A percentile compares a stretch with the other conserved stretches of the same genome.
Evolutionary conservation across 2,888 invertebrate species (phyloP).

Genomic region (Empis livida): DNA sequence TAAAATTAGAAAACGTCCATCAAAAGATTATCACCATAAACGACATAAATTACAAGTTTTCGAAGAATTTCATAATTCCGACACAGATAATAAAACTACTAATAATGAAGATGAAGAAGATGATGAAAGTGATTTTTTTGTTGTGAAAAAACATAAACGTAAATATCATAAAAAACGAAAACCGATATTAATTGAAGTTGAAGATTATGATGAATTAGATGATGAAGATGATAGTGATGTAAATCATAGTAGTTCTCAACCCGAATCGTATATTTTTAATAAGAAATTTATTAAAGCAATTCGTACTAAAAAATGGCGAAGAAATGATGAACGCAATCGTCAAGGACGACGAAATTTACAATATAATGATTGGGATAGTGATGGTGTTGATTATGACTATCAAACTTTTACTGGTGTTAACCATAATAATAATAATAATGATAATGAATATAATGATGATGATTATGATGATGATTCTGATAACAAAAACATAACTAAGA

Average conservation of each 20-base stretch:
- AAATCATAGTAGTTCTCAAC: not conserved
- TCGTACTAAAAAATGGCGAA: conserved; percentile 19
- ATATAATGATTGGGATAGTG: not conserved
- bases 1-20: not conserved
- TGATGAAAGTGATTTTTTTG: conserved; percentile 18
- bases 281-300: conserved; percentile 16
- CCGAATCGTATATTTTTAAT: not conserved
- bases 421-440: conserved; percentile 12
- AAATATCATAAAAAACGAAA: conserved; percentile 19
- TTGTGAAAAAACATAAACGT: conserved; percentile 19
- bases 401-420: no score
- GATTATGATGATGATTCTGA: conserved; percentile 12
- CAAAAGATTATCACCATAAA: not conserved
- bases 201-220: not conserved
- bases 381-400: not conserved
- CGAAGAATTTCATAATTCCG: conserved; percentile 3
- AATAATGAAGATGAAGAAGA: conserved; percentile 12
- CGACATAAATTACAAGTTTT: not conserved
- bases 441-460: conserved; percentile 15
- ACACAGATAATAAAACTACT: conserved; percentile 6
- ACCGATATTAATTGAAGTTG: conserved; percentile 2
- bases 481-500: conserved; percentile 4
- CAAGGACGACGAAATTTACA: not conserved
- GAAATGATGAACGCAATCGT: not conserved
- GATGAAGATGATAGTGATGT: conserved; percentile 13